These are phyloP conservation scores for Heliconius hewitsoni DNA, from an alignment of 1,140 invertebrate genomes.

Conservation along the genomic window DNA sequence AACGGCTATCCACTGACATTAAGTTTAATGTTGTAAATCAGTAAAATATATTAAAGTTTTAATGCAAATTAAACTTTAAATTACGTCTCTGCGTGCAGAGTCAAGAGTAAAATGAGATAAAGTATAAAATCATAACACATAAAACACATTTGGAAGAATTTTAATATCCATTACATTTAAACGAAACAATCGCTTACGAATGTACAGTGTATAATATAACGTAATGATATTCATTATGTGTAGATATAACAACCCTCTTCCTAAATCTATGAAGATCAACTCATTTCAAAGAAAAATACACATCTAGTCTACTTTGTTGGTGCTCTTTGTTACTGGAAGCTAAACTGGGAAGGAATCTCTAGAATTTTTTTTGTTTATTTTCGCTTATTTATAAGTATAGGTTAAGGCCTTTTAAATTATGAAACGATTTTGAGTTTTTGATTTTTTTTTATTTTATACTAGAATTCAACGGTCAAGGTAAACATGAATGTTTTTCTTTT, in stretches of 20 bases:
- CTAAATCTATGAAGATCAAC: conserved; percentile 39
- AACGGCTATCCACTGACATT: no score
- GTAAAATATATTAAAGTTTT: background rate
- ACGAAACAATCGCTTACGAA: conserved; percentile 40
- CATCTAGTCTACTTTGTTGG: conserved; percentile 14
- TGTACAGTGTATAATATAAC: conserved; percentile 42
- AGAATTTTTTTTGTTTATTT: background rate
- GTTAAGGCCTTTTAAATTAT: background rate
- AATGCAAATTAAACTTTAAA: background rate
- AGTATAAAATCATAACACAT: conserved; percentile 16
- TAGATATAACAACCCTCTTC: conserved; percentile 44
- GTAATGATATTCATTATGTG: conserved; percentile 42
- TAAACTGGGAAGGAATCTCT: background rate
- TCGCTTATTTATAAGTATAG: no score
- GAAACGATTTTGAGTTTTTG: background rate
- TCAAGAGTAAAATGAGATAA: background rate
- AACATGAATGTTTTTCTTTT: no score
- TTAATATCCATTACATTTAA: conserved; percentile 52
- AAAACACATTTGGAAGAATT: conserved; percentile 51
- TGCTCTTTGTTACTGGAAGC: conserved; percentile 20
- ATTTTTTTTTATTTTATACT: no score
- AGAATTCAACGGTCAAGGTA: no score
- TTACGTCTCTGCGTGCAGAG: background rate
- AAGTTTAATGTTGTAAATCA: no score
- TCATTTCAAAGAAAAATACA: conserved; percentile 33